Conservation (phyloP, 2,113 vertebrate genomes). For the Falcunculus frontatus region DNA sequence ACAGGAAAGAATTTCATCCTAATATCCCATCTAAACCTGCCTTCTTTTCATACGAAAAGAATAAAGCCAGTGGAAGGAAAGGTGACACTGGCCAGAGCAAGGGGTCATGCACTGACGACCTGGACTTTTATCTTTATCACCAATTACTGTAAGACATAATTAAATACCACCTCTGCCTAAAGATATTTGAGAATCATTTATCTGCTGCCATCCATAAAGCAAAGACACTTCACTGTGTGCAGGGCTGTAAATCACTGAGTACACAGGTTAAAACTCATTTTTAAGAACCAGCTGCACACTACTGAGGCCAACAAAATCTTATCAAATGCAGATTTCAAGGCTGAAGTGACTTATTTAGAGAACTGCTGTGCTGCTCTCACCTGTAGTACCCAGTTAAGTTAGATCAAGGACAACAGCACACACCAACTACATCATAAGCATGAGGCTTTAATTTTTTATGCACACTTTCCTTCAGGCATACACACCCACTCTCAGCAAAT, state of each 20-base stretch:
- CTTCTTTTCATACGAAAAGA: not conserved
- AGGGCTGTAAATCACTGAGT: not conserved
- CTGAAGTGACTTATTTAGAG: not conserved
- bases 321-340: not conserved
- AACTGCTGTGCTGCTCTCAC: not conserved
- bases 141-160: not conserved
- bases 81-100: accelerated
- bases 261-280: not conserved
- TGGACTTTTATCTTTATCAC: not conserved
- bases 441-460: not conserved
- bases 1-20: not conserved
- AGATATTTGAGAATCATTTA: accelerated
- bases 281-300: not conserved
- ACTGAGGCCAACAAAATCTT: not conserved
- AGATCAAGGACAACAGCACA: not conserved
- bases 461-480: not conserved
- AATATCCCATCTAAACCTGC: not conserved
- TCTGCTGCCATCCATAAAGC: not conserved
- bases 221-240: not conserved
- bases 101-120: not conserved
- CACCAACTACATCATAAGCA: not conserved
- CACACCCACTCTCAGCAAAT: not conserved
- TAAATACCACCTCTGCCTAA: not conserved
- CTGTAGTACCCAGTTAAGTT: not conserved
- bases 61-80: not conserved